These are phyloP conservation scores for Sphaeramia orbicularis DNA, from an alignment of 2,797 vertebrate genomes.

Conservation along the genomic window DNA sequence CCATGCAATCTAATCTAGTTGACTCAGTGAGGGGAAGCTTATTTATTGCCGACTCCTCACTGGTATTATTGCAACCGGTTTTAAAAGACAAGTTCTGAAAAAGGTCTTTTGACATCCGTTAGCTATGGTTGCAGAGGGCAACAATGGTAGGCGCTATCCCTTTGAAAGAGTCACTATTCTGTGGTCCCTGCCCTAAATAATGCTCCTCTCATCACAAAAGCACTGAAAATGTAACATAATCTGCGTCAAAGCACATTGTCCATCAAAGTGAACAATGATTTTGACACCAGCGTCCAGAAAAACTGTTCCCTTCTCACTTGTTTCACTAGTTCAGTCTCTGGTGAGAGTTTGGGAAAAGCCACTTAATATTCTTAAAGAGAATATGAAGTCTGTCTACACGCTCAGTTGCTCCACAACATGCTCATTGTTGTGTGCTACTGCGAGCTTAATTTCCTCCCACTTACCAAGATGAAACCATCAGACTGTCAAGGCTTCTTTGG, in stretches of 20 bases:
- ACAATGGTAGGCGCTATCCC: slow-evolving; percentile 78
- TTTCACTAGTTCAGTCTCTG: slow-evolving; percentile 12
- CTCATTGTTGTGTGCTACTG: slow-evolving; percentile 42
- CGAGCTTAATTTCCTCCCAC: slow-evolving; percentile 48
- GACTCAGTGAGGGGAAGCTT: slow-evolving; percentile 68
- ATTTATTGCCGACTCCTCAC: slow-evolving; percentile 80
- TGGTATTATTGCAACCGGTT: slow-evolving; percentile 71
- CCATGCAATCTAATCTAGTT: slow-evolving; percentile 76
- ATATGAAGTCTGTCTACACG: slow-evolving; percentile 42
- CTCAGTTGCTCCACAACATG: slow-evolving; percentile 40
- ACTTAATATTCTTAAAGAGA: slow-evolving; percentile 47
- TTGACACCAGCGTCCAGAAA: slow-evolving; percentile 34
- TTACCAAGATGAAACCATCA: slow-evolving; percentile 50
- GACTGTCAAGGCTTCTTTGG: slow-evolving; percentile 43
- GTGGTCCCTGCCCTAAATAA: slow-evolving; percentile 79
- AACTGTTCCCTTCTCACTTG: slow-evolving; percentile 13
- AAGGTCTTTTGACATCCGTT: slow-evolving; percentile 81
- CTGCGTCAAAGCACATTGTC: slow-evolving; percentile 82
- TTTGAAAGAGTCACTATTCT: slow-evolving; percentile 87
- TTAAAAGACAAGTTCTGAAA: slow-evolving; percentile 76
- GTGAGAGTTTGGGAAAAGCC: slow-evolving; percentile 28
- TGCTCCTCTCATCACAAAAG: slow-evolving; percentile 82
- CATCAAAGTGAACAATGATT: slow-evolving; percentile 68
- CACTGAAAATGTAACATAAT: slow-evolving; percentile 84
- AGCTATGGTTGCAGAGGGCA: slow-evolving; percentile 76